Conservation (phyloP, 1,140 invertebrate species). For the Chironomus striatipennis region DNA sequence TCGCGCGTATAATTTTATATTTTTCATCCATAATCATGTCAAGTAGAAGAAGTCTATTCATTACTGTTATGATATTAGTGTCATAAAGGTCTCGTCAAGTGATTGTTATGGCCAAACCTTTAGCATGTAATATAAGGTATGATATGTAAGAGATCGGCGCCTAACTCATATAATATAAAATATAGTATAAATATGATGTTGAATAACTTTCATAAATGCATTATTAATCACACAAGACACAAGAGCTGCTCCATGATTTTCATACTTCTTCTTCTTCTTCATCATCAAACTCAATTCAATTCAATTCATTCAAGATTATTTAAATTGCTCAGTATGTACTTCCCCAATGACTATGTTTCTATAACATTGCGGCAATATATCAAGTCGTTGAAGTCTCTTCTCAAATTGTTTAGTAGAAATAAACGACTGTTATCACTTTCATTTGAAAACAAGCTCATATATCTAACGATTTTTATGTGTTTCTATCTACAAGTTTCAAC, state of each 20-base stretch:
- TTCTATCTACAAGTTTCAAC: too few species aligned
- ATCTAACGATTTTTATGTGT: not conserved
- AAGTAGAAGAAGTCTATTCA: not conserved
- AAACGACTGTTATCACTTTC: not conserved
- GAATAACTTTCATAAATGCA: slow-evolving; percentile 14
- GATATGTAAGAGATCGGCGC: slow-evolving; percentile 12
- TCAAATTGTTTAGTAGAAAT: not conserved
- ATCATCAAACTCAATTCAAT: too few species aligned
- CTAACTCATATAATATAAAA: not conserved
- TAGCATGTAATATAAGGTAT: slow-evolving; percentile 15
- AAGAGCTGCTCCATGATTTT: not conserved
- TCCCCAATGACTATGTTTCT: not conserved
- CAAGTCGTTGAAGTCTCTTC: not conserved
- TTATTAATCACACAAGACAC: not conserved
- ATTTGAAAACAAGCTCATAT: slow-evolving; percentile 3
- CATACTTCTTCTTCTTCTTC: too few species aligned
- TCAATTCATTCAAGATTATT: not conserved
- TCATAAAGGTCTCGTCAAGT: not conserved
- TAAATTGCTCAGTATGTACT: not conserved
- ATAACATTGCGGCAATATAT: too few species aligned
- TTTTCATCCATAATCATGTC: not conserved
- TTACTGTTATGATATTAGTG: not conserved
- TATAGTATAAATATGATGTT: not conserved
- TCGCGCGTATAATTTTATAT: too few species aligned
- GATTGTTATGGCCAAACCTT: not conserved